Base-by-base conservation (phyloP, 2,797 vertebrate genomes). In the Channallabes apus region DNA sequence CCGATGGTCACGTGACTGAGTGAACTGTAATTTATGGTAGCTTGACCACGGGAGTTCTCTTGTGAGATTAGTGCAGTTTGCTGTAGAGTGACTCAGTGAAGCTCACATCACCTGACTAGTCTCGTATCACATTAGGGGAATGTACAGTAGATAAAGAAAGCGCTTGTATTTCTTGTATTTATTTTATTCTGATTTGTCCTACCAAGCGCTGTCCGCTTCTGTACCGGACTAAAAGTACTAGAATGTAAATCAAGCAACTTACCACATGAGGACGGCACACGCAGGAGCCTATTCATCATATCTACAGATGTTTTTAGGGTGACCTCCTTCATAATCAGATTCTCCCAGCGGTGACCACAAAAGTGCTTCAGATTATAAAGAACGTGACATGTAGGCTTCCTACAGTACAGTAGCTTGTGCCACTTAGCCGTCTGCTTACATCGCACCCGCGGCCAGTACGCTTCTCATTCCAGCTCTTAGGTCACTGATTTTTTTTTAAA, bases 181-280 rank as follows among this genome's bases (percentile, higher is more conserved):
- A 94, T 94, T 92, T 72, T 14, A 14, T 41, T 6, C 71, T 90
- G 88, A 41, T 90, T 92, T 90, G 92, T 94, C 91, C 93, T 88
- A 92, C 92, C 92, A 93, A 94, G 88, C 95, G 93, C 94, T 93
- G 92, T 90, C 89, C 87, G 84, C 92, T 91, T 54, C 54, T 54
- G 90, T 90, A 85, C 91, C 89, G 92, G 81, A 90, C 94, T 96
- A 94, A 95, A 93, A 96, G 96, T 96, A 97, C 97, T 96, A 95
- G 97, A 98, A 98, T 98, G 97, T 98, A 96, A 96, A 95, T 95
- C 94, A 94, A 95, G 95, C 91, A 92, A 91, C 93, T 91, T 94
- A 90, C 94, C 92, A 91, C 92, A 91, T 87, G 84, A 76, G 79
- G 88, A 87, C 41, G 27, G 69, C 69, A 85, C 56, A 85, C 56